Base-by-base conservation (phyloP, 2,797 vertebrate genomes). In the Paguma larvata region DNA sequence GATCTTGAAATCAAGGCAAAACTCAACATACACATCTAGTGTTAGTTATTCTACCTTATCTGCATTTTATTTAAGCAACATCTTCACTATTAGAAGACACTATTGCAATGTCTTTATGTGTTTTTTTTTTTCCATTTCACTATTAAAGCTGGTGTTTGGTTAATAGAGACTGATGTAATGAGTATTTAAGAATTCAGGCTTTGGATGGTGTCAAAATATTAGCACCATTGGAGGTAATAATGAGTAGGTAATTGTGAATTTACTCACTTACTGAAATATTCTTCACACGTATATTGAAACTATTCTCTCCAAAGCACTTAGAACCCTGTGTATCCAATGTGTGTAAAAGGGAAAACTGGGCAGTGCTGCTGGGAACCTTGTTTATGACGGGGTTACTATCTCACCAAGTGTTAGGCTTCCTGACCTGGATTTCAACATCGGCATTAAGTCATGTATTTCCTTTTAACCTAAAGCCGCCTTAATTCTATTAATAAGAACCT, bases 1-100 rank as follows among this genome's bases (percentile, higher is more conserved):
- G 88, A 62, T 46, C 59, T 38, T 77, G 34, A 97, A 94, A 88
- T 68, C 30, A 65, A 85, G 44, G 32, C 15, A 72, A 85, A 93
- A 73, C 11, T 89, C 21, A 59, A 59, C 23, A 18, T 70, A 44
- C 19, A 59, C 5, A 53, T 19, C 2, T n/a, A 56, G 12, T 82
- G 4, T 14, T 63, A 73, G 1, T 2, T 72, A 32, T 87, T 67
- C 25, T 30, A 6, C 62, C 25, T 48, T 7, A 73, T 59, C 78
- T 75, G n/a, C 44, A 63, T 62, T 70, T 85, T 6, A 56, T 5
- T 73, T 63, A 84, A 86, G 8, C 1, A 83, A 27, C 6, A 9
- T 77, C 11, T 90, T 94, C 41, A 38, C 15, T 85, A 25, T 44
- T 62, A 34, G 25, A 56, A 9, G 41, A 27, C 80, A 18, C 8